These are phyloP conservation scores for Silurus meridionalis DNA, from an alignment of 2,113 vertebrate species.

Conservation along the genomic window DNA sequence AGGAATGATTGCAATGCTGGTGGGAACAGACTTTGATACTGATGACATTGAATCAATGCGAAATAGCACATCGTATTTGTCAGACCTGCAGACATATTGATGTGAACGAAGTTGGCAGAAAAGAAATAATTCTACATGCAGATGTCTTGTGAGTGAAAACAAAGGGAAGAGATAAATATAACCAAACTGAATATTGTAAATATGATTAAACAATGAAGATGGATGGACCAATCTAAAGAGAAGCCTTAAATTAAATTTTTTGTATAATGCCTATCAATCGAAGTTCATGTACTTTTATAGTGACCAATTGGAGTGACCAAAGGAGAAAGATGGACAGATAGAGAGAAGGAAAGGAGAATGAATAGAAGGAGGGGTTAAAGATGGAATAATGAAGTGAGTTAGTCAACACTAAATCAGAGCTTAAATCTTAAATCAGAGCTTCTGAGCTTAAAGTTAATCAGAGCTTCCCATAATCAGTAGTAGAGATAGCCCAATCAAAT, in stretches of 20 bases:
- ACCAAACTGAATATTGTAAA: slow-evolving; percentile 31
- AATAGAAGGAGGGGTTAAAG: neutral
- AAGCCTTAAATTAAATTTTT: neutral
- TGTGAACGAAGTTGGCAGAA: slow-evolving; percentile 42
- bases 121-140: slow-evolving; percentile 3
- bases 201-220: neutral
- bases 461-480: slow-evolving; percentile 64
- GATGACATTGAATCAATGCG: neutral
- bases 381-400: neutral
- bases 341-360: neutral
- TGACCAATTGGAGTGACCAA: neutral
- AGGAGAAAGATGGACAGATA: neutral
- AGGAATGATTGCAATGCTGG: slow-evolving; percentile 12
- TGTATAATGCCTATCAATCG: neutral
- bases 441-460: slow-evolving; percentile 51
- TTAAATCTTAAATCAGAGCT: neutral
- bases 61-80: slow-evolving; percentile 13
- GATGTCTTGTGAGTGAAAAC: slow-evolving; percentile 29
- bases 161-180: slow-evolving; percentile 19
- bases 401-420: neutral
- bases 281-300: neutral
- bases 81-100: slow-evolving; percentile 34
- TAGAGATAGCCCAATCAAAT: slow-evolving; percentile 67
- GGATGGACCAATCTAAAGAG: neutral
- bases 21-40: slow-evolving; percentile 15